Conservation (phyloP, 2,113 vertebrate species). For the Spheniscus mendiculus region DNA sequence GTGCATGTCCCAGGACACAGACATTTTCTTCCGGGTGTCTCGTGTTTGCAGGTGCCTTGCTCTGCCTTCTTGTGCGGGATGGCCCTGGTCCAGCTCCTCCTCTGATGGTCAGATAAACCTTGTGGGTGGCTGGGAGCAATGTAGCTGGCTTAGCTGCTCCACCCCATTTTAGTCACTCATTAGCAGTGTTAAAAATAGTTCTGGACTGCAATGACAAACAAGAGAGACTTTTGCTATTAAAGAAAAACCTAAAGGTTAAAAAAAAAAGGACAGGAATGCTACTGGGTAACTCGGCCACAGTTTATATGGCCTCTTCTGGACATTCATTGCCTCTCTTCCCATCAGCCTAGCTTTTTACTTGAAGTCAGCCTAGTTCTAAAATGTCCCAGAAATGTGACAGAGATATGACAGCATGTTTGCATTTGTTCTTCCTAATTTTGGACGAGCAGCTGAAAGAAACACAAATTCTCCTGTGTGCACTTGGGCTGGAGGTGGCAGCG, state of each 20-base stretch:
- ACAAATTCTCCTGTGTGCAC: rapidly evolving
- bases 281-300: neutral
- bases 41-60: rapidly evolving
- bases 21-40: neutral
- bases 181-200: conserved; percentile 20
- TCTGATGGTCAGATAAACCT: conserved; percentile 10
- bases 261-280: neutral
- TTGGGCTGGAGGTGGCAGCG: neutral
- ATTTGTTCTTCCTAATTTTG: neutral
- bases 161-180: neutral
- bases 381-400: neutral
- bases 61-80: neutral
- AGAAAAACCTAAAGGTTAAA: neutral
- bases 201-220: neutral
- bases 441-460: neutral
- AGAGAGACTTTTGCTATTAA: neutral
- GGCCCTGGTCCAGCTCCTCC: neutral
- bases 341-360: neutral
- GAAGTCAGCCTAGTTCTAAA: neutral
- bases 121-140: neutral
- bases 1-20: neutral
- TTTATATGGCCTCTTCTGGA: neutral
- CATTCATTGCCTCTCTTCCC: neutral
- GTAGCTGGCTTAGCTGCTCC: neutral
- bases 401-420: neutral